Evolutionary conservation across 2,888 invertebrate genomes (phyloP).

Genomic region (Syrphus vitripennis): DNA sequence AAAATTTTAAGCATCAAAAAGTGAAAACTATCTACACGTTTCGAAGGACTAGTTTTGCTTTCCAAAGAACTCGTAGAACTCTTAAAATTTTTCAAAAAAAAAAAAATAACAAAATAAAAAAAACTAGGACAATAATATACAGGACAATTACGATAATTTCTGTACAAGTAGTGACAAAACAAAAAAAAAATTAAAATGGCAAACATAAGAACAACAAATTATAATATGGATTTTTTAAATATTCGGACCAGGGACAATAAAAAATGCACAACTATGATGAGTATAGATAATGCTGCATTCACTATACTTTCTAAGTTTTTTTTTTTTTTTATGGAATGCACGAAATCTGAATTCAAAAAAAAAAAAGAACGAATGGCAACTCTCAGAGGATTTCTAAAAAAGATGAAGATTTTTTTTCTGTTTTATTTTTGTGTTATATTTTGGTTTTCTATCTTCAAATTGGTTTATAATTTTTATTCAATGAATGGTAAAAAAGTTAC

Average conservation of each 20-base stretch:
- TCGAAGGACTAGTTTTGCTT: constrained; percentile 51
- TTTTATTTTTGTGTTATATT: not conserved
- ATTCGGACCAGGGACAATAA: constrained; percentile 24
- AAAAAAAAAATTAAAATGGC: constrained; percentile 28
- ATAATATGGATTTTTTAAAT: not conserved
- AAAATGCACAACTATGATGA: constrained; percentile 55
- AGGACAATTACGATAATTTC: constrained; percentile 32
- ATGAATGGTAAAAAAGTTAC: constrained; percentile 34
- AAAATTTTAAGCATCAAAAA: constrained; percentile 43
- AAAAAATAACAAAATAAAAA: constrained; percentile 28
- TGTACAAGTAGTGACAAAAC: constrained; percentile 52
- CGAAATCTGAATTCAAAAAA: constrained; percentile 10
- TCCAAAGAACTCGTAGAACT: constrained; percentile 26
- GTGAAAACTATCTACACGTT: constrained; percentile 58
- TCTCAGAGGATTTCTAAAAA: constrained; percentile 8
- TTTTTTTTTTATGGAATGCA: constrained; percentile 26
- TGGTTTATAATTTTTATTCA: constrained; percentile 22
- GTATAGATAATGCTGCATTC: constrained; percentile 27
- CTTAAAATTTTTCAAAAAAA: constrained; percentile 35
- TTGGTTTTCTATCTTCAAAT: constrained; percentile 30
- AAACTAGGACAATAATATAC: constrained; percentile 21
- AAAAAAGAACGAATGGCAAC: constrained; percentile 32
- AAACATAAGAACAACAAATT: not conserved
- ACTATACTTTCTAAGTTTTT: not conserved
- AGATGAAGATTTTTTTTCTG: constrained; percentile 32